Conservation (phyloP, 2,113 vertebrate species). For the Alaudala cheleensis region DNA sequence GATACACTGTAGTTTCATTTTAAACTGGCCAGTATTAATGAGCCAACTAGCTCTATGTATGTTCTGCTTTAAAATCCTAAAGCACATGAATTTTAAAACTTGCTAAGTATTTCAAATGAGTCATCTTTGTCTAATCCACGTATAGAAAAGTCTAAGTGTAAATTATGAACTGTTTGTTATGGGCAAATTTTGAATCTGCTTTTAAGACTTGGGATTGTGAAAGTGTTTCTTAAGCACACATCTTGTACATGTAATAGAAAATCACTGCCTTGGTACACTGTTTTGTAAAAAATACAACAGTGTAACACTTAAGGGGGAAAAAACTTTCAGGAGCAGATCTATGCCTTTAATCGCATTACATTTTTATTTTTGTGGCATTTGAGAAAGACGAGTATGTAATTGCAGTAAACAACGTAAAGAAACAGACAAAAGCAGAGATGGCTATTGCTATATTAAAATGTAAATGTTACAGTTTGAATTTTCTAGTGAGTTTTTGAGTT, state of each 20-base stretch:
- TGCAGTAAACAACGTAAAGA: conserved; percentile 35
- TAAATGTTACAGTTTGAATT: conserved; percentile 77
- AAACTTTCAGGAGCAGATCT: not conserved
- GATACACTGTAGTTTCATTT: conserved; percentile 58
- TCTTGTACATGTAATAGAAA: not conserved
- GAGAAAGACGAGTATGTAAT: conserved; percentile 20
- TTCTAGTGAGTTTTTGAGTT: conserved; percentile 77
- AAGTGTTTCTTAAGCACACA: not conserved
- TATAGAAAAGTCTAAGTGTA: not conserved
- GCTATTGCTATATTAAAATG: conserved; percentile 71
- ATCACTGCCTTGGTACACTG: not conserved
- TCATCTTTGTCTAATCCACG: conserved; percentile 7
- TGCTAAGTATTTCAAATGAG: conserved; percentile 25
- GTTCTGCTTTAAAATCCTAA: conserved; percentile 20
- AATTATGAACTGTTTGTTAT: not conserved
- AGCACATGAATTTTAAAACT: conserved; percentile 42
- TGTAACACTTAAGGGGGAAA: not conserved
- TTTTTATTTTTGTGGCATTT: conserved; percentile 42
- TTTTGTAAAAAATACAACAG: not conserved
- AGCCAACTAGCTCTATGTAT: conserved; percentile 9
- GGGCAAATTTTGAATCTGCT: not conserved
- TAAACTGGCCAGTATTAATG: conserved; percentile 43
- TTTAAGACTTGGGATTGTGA: not conserved
- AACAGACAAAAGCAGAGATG: conserved; percentile 61
- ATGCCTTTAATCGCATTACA: not conserved